Evolutionary conservation across 2,113 vertebrate species (phyloP), one percentile per base, ranked within the genome.

Genomic region (Ophthalmolycus amberensis): DNA sequence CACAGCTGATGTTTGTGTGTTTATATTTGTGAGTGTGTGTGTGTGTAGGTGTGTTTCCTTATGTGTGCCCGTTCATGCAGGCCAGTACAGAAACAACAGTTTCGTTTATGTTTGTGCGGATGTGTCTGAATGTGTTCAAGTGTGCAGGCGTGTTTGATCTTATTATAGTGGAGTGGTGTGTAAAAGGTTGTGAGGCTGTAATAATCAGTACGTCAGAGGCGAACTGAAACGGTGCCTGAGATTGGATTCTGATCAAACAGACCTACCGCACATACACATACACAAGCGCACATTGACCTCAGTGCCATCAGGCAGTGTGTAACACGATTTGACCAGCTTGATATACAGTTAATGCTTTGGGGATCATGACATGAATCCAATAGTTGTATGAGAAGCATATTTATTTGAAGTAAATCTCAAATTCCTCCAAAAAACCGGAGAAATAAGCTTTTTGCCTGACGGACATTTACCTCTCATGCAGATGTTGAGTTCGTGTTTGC

Each of bases 151-250:
- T n/a, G n/a, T n/a, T n/a, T n/a, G n/a, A n/a, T 25, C 54, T 20
- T 59, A 48, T 76, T 74, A 40, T 25, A 44, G 88, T 67, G 52
- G 71, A 75, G 42, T 27, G 72, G 67, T 82, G 69, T 82, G 67
- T 83, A 69, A 77, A 79, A 34, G 72, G 78, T 71, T 63, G 59
- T 67, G 67, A 63, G 68, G 32, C 37, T 59, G 38, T 81, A 75
- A 82, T 72, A 46, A 56, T 42, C 77, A 85, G 46, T 50, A 50
- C 79, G 88, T 83, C 73, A 83, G 69, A 86, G 86, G 72, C 86
- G 72, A 89, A 34, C 34, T 66, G 76, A 77, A 62, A 73, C 6
- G 27, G 40, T 7, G 50, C 59, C 52, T 74, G 80, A 77, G 62
- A 82, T 91, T 85, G 80, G 32, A 83, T 63, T 73, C 71, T 77